phyloP scores from a whole-genome alignment of 2,888 invertebrate genomes.

The Drosophila subquinaria region DNA sequence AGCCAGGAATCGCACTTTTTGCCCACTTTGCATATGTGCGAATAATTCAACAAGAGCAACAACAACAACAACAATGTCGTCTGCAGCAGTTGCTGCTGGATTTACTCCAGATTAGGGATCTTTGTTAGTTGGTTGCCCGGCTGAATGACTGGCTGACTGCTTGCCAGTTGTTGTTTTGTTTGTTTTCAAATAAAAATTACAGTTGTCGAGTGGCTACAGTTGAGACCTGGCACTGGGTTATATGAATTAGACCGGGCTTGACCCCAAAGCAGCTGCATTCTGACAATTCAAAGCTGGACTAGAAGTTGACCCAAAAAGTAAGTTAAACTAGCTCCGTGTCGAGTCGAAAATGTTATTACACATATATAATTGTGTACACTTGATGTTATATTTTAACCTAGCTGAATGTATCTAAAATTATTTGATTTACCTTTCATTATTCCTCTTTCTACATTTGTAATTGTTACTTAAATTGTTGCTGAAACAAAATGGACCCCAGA shows the following conservation, averaged over 20 bases:
- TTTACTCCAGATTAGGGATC: conserved; percentile 81
- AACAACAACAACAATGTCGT: conserved; percentile 9
- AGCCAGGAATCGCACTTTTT: conserved; percentile 61
- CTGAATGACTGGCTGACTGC: conserved; percentile 26
- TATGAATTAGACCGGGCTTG: conserved; percentile 48
- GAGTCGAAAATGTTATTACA: not conserved
- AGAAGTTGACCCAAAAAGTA: conserved; percentile 8
- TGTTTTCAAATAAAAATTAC: conserved; percentile 72
- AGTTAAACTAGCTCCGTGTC: conserved; percentile 1
- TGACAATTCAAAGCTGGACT: conserved; percentile 32
- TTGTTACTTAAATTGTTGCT: too few relatives aligned
- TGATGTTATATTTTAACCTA: not conserved
- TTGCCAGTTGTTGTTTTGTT: conserved; percentile 47
- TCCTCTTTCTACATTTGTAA: too few relatives aligned
- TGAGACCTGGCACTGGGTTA: conserved; percentile 40
- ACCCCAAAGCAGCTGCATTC: conserved; percentile 35
- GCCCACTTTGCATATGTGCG: conserved; percentile 82
- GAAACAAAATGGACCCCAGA: too few relatives aligned
- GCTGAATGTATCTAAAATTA: too few relatives aligned
- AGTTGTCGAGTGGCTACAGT: conserved; percentile 63
- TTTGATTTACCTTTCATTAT: too few relatives aligned
- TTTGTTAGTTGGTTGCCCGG: conserved; percentile 70
- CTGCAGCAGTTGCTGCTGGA: conserved; percentile 55
- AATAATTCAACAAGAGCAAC: conserved; percentile 64
- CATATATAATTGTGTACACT: not conserved